phyloP scores from a whole-genome alignment of 2,797 vertebrate species.

The Chelidonichthys spinosus region DNA sequence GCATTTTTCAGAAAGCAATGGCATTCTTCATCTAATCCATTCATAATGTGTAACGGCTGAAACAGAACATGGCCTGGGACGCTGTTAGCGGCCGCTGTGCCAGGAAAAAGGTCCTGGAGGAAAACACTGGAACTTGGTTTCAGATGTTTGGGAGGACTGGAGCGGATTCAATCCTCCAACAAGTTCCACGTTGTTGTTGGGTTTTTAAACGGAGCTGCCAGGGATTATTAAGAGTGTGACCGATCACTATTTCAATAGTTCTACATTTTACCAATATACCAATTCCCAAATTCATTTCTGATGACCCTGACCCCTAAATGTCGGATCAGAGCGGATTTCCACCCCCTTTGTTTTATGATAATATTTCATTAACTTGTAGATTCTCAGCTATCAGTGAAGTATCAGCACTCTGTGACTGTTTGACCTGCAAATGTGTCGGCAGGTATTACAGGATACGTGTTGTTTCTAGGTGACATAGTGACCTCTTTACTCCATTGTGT shows the following conservation, averaged over 20 bases:
- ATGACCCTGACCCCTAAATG: slow-evolving; percentile 9
- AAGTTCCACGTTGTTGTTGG: slow-evolving; percentile 63
- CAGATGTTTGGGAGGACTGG: slow-evolving; percentile 62
- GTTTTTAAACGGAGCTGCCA: slow-evolving; percentile 54
- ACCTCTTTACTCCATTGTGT: background rate
- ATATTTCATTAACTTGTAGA: background rate
- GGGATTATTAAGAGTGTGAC: slow-evolving; percentile 39
- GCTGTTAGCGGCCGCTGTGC: slow-evolving; percentile 51
- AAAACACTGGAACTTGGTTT: slow-evolving; percentile 65
- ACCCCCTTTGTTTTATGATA: background rate
- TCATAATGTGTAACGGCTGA: slow-evolving; percentile 71
- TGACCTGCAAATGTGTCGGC: background rate
- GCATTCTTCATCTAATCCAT: slow-evolving; percentile 65
- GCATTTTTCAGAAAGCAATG: slow-evolving; percentile 58
- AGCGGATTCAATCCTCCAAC: slow-evolving; percentile 62
- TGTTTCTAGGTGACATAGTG: background rate
- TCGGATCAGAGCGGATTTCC: slow-evolving; percentile 24
- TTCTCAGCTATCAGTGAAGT: background rate
- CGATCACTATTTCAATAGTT: slow-evolving; percentile 50
- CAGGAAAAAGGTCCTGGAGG: slow-evolving; percentile 65
- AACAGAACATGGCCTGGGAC: slow-evolving; percentile 63
- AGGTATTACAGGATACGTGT: background rate
- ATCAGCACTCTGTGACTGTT: background rate
- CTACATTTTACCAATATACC: slow-evolving; percentile 20
- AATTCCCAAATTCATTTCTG: background rate